A percentile compares a stretch with the other conserved stretches of the same genome.
Conservation (phyloP, 35 echinoderm and acorn worm genomes). For the Apostichopus californicus region DNA sequence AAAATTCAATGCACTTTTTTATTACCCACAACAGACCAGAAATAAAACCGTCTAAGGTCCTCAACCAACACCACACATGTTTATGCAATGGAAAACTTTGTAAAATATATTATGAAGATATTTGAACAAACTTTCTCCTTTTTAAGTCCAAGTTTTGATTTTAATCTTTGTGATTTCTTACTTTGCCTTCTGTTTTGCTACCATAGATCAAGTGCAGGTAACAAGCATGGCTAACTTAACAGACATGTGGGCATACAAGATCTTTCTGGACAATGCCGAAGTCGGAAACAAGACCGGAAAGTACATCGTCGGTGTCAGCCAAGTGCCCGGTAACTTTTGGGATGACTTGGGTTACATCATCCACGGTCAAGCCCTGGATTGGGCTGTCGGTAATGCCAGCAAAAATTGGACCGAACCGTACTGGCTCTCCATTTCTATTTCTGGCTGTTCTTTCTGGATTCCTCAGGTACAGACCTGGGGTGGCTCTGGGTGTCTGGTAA, state of each 20-base stretch:
- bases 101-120: too few species aligned
- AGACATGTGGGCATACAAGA: conserved; percentile 30
- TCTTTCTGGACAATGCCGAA: conserved; percentile 43
- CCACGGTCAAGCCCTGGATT: neutral
- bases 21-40: too few species aligned
- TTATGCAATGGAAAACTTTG: too few species aligned
- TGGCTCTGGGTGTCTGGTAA: conserved; percentile 55
- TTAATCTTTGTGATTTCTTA: neutral
- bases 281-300: conserved; percentile 48
- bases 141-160: too few species aligned
- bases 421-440: conserved; percentile 14
- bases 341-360: neutral
- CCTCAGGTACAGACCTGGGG: conserved; percentile 25
- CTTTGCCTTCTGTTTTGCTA: neutral
- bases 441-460: conserved; percentile 64
- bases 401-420: conserved; percentile 50
- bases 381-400: conserved; percentile 39
- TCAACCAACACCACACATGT: too few species aligned
- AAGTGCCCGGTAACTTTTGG: conserved; percentile 21
- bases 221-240: neutral
- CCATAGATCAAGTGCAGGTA: neutral
- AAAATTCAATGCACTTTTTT: too few species aligned
- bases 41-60: too few species aligned
- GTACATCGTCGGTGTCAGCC: conserved; percentile 32
- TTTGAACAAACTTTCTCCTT: too few species aligned